Evolutionary conservation across 2,797 vertebrate species (phyloP).

Genomic region (Botia kubotai): DNA sequence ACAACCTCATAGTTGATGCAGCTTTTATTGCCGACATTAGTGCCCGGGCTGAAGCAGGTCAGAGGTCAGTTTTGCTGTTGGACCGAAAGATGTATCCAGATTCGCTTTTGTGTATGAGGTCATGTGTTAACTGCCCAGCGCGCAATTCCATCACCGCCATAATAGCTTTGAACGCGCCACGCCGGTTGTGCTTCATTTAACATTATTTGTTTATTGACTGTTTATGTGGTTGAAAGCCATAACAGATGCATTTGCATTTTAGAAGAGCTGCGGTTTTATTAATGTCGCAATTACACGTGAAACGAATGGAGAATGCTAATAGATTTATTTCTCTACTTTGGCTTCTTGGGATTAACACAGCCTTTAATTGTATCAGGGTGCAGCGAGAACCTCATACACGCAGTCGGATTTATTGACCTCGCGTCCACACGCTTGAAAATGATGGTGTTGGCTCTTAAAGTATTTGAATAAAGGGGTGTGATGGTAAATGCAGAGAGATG

Average conservation of each 20-base stretch:
- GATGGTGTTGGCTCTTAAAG: constrained; percentile 34
- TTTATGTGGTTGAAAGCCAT: constrained; percentile 54
- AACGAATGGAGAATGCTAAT: constrained; percentile 58
- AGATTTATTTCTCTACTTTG: constrained; percentile 49
- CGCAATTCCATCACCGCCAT: constrained; percentile 46
- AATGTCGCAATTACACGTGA: constrained; percentile 59
- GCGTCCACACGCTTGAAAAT: constrained; percentile 31
- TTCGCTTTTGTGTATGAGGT: constrained; percentile 36
- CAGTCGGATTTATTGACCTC: constrained; percentile 40
- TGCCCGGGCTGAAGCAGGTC: constrained; percentile 41
- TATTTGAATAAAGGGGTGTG: constrained; percentile 27
- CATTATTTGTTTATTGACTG: constrained; percentile 61
- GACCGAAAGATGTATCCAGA: constrained; percentile 30
- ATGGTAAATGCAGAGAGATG: constrained; percentile 29
- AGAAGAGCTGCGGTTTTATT: constrained; percentile 51
- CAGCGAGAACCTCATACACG: constrained; percentile 12
- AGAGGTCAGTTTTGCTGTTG: constrained; percentile 44
- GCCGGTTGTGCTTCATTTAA: constrained; percentile 54
- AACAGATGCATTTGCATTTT: constrained; percentile 52
- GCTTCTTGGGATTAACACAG: constrained; percentile 45
- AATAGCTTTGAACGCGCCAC: constrained; percentile 30
- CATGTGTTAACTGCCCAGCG: constrained; percentile 50
- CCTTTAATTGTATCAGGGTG: constrained; percentile 52
- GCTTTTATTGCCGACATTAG: constrained; percentile 40
- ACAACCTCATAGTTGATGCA: constrained; percentile 20